phyloP scores from a whole-genome alignment of 1,140 invertebrate genomes.

The Drosophila malerkotliana region DNA sequence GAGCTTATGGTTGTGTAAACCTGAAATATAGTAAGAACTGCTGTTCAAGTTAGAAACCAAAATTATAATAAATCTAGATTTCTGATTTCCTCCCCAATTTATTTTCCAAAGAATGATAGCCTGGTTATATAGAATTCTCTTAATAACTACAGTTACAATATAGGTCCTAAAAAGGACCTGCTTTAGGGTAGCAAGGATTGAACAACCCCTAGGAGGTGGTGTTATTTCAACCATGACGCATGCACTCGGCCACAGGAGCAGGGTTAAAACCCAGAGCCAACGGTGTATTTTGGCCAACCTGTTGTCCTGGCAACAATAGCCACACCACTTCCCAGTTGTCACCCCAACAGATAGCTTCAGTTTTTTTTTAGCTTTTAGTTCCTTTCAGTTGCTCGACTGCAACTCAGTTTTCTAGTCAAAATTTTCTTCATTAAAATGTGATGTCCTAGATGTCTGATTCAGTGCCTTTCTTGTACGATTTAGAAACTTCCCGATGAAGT shows the following conservation, averaged over 20 bases:
- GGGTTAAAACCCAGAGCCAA: constrained; percentile 43
- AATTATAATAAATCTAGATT: background rate
- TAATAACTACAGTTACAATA: background rate
- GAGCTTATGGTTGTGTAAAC: too few relatives aligned
- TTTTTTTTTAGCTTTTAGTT: constrained; percentile 33
- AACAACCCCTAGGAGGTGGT: constrained; percentile 35
- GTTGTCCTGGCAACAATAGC: constrained; percentile 64
- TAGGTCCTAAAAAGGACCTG: constrained; percentile 1
- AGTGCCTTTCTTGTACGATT: constrained; percentile 29
- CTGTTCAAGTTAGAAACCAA: too few relatives aligned
- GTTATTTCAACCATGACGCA: constrained; percentile 53
- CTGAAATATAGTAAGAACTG: too few relatives aligned
- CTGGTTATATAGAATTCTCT: background rate
- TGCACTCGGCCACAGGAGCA: constrained; percentile 35
- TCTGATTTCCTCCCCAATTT: background rate
- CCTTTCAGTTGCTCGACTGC: constrained; percentile 31
- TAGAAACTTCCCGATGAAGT: constrained; percentile 81
- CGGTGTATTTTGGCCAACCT: constrained; percentile 69
- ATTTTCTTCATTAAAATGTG: constrained; percentile 51
- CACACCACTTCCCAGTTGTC: constrained; percentile 47
- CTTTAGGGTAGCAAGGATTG: constrained; percentile 35
- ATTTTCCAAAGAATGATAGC: background rate
- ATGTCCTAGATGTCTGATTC: constrained; percentile 17
- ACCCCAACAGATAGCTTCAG: constrained; percentile 58
- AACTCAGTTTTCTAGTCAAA: constrained; percentile 34